Evolutionary conservation across 1,140 invertebrate species (phyloP).

Genomic region (Sitodiplosis mosellana): DNA sequence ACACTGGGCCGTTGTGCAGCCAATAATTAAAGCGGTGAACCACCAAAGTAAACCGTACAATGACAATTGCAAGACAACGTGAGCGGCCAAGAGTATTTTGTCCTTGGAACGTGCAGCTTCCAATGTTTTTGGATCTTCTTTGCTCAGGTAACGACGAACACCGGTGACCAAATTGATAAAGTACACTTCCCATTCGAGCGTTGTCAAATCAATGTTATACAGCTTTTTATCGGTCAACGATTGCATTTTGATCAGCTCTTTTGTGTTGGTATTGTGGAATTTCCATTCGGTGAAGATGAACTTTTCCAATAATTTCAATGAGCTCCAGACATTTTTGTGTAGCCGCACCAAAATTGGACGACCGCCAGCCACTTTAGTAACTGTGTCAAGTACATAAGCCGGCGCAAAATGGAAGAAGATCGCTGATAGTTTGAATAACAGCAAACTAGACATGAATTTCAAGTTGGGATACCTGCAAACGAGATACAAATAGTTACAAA

Average conservation of each 20-base stretch:
- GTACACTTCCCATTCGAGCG: conserved; percentile 52
- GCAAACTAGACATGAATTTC: conserved; percentile 51
- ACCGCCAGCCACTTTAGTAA: conserved; percentile 48
- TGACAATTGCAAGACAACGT: conserved; percentile 29
- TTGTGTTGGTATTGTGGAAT: conserved; percentile 57
- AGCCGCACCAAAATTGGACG: conserved; percentile 65
- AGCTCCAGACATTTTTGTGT: conserved; percentile 71
- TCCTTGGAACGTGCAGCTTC: conserved; percentile 48
- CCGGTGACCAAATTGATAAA: conserved; percentile 53
- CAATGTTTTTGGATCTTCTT: conserved; percentile 52
- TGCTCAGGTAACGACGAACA: conserved; percentile 53
- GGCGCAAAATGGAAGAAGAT: conserved; percentile 73
- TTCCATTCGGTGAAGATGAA: conserved; percentile 90
- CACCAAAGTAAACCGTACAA: conserved; percentile 33
- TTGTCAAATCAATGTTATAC: conserved; percentile 55
- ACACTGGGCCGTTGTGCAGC: conserved; percentile 26
- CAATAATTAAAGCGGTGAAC: conserved; percentile 23
- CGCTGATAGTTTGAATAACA: conserved; percentile 55
- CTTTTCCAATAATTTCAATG: conserved; percentile 53
- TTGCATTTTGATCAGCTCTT: conserved; percentile 45
- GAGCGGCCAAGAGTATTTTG: conserved; percentile 32
- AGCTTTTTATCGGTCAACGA: conserved; percentile 42
- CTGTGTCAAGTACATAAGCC: conserved; percentile 57
- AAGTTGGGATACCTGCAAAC: conserved; percentile 47
- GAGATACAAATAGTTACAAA: too few relatives aligned